Evolutionary conservation across 2,797 vertebrate species (phyloP), one percentile per base, ranked within the genome.

Genomic region (Falco naumanni): DNA sequence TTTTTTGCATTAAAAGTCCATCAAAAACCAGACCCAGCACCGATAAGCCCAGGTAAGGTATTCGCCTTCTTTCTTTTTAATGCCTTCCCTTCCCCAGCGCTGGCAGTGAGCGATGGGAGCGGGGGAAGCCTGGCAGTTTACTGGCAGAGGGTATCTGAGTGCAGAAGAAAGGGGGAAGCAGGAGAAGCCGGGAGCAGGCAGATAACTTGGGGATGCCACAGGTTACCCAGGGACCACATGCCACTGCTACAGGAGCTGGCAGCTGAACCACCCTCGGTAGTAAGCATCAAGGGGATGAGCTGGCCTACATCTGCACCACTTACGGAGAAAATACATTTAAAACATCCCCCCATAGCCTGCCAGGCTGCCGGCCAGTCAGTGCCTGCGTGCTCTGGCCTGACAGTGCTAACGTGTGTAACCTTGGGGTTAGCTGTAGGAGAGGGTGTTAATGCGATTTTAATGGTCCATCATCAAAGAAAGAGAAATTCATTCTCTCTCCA

Each of bases 271-370:
- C 16, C 51, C 64, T 61, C 5, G 1, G 37, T 15, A 29, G 20
- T 8, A 45, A 68, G 50, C 10, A 5, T 18, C 31, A 17, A 54
- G 48, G 9, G 54, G 14, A 13, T n/a, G 48, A 88, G 16, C 45
- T 56, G 28, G 10, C 13, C 45, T 11, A 2, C 4, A 4, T 41
- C 70, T 87, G 84, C 47, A 50, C 5, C 7, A 7, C 34, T 57
- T 14, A 10, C 5, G 17, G 41, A 22, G 6, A 37, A 78, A 34
- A 16, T 2, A 8, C 2, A 4, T n/a, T 54, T 41, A n/a, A 81
- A 86, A 75, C 10, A 5, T 16, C 21, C 2, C 7, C 8, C 45
- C 4, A 1, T 0, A 37, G 33, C 37, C n/a, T 64, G 41, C 18
- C 64, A 48, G 45, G 79, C 75, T 64, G 61, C 63, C 45, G 54